Evolutionary conservation across 2,113 vertebrate species (phyloP), one percentile per base, ranked within the genome.

Genomic region (Rhea americana): DNA sequence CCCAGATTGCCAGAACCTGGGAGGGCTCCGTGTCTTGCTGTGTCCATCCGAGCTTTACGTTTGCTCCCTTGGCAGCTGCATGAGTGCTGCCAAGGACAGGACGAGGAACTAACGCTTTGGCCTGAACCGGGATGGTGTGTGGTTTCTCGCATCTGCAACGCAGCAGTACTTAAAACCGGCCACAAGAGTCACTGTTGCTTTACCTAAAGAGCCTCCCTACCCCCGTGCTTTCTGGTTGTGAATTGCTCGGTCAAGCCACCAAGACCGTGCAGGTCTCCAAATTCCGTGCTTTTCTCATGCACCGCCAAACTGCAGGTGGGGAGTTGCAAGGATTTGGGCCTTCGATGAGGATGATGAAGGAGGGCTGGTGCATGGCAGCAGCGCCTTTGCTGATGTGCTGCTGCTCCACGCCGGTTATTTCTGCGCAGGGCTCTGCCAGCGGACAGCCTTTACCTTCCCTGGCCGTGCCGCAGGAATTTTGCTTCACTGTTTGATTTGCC

Each of bases 181-280:
- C 96, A 92, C 83, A 4, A 96, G 96, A 96, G 96, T 96, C 94
- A 96, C 93, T 96, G 92, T 96, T 96, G 94, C 96, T 89, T 96
- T 95, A 61, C 63, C 20, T 76, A 55, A 85, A 74, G 43, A 94
- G 65, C 66, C 1, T 80, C 76, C 10, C 28, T 28, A 30, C 14
- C 26, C 55, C 26, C 32, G 0, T 61, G 24, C 45, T 65, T 78
- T 26, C 68, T 81, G 76, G 65, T 39, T 22, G 22, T 9, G 13
- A 66, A 11, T 56, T 3, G 66, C 81, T 71, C 2, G 50, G 3
- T 66, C 48, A 6, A 62, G 56, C 43, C 1, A 5, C 3, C 30
- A 18, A 26, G 43, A 12, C 74, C 21, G 3, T 1, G 24, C 2
- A 5, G 48, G 2, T 75, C 89, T 79, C 61, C 86, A 25, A 70